Evolutionary conservation across 2,113 vertebrate species (phyloP).

Genomic region (Mesoclemmys tuberculata): DNA sequence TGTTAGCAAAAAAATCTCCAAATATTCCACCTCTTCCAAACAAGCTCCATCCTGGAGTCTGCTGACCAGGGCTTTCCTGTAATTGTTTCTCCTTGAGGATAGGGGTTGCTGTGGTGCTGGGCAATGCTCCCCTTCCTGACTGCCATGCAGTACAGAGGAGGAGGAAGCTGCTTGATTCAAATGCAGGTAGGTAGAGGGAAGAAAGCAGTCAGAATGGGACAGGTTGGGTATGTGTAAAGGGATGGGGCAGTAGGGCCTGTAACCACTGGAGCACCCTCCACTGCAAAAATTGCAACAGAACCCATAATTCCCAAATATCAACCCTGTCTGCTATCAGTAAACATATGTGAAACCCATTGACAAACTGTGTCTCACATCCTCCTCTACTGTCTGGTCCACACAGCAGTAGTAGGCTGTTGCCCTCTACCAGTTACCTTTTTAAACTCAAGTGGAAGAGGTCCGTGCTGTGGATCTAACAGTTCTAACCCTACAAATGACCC

Average conservation of each 20-base stretch:
- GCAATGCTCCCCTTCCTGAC: neutral
- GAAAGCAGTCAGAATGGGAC: neutral
- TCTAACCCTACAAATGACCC: neutral
- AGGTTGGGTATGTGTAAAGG: neutral
- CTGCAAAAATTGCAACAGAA: rapidly evolving
- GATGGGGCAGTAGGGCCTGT: neutral
- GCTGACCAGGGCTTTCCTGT: neutral
- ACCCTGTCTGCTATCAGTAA: neutral
- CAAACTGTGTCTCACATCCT: rapidly evolving
- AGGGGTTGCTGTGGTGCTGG: neutral
- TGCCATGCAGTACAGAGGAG: neutral
- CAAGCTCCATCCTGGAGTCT: neutral
- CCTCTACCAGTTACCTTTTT: rapidly evolving
- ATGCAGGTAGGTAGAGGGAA: neutral
- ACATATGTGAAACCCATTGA: neutral
- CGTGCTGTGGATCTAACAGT: neutral
- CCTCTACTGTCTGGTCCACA: rapidly evolving
- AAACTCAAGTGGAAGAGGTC: neutral
- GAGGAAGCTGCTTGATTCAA: neutral
- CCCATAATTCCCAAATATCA: neutral
- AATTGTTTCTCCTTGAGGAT: neutral
- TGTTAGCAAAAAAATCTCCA: neutral
- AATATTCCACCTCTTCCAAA: neutral
- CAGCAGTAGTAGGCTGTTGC: neutral
- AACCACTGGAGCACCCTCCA: neutral